These are phyloP conservation scores for Tyto alba DNA, from an alignment of 2,113 vertebrate genomes.

Conservation along the genomic window DNA sequence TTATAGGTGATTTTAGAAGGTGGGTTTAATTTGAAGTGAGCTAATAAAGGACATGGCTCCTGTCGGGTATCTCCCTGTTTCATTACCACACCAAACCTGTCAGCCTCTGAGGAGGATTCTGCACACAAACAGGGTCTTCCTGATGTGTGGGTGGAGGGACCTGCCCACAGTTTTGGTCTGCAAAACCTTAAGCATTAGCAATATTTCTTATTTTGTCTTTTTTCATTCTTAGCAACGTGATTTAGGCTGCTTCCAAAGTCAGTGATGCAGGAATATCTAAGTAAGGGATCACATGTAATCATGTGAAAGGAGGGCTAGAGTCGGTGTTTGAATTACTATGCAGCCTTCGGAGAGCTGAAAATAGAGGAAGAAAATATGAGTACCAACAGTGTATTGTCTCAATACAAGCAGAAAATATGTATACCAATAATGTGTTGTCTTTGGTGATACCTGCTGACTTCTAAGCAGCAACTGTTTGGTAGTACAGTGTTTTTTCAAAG, in stretches of 20 bases:
- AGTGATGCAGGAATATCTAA: background rate
- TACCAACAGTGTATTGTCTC: background rate
- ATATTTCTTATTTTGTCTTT: background rate
- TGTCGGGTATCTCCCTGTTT: background rate
- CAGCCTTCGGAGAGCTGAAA: background rate
- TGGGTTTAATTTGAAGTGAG: background rate
- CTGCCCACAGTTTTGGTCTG: background rate
- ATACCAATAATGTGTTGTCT: background rate
- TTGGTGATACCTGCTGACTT: background rate
- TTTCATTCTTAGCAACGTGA: background rate
- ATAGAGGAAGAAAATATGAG: background rate
- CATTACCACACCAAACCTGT: background rate
- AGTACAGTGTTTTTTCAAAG: background rate
- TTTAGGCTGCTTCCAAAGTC: background rate
- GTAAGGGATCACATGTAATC: background rate
- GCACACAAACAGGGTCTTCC: background rate
- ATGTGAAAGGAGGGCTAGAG: background rate
- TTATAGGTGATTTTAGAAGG: background rate
- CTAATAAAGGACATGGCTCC: background rate
- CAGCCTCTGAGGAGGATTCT: background rate
- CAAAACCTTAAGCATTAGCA: background rate
- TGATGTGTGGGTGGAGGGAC: background rate
- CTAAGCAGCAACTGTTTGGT: background rate
- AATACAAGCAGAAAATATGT: background rate
- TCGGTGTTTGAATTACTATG: background rate